These are phyloP conservation scores for Spisula solida DNA, from an alignment of 2,888 invertebrate genomes.

Conservation along the genomic window DNA sequence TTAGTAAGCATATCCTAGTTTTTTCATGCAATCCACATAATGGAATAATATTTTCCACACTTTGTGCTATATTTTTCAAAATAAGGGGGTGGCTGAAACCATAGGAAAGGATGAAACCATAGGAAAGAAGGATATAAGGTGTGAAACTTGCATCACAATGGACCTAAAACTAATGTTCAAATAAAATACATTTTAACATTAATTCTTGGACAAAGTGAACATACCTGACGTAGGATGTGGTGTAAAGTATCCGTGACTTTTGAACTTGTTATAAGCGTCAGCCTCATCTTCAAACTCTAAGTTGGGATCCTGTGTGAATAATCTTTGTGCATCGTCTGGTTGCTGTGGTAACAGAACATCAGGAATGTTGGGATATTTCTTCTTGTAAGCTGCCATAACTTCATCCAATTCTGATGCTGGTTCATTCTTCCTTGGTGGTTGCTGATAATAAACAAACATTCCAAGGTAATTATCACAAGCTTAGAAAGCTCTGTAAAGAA, in stretches of 20 bases:
- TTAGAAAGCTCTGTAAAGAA: no score
- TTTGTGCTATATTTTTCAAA: no score
- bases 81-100: no score
- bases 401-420: slow-evolving; percentile 64
- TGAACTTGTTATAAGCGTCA: slow-evolving; percentile 85
- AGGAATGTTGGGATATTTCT: slow-evolving; percentile 83
- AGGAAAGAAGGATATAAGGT: no score
- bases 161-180: no score
- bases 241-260: slow-evolving; percentile 85
- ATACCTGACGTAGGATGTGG: slow-evolving; percentile 81
- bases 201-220: not conserved
- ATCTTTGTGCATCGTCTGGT: slow-evolving; percentile 41
- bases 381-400: slow-evolving; percentile 75
- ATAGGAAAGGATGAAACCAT: no score
- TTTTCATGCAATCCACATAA: no score
- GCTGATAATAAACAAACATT: slow-evolving; percentile 27
- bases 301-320: slow-evolving; percentile 77
- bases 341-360: slow-evolving; percentile 61
- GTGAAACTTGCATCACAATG: no score
- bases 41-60: no score
- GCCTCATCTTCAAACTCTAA: slow-evolving; percentile 84
- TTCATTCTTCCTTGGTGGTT: slow-evolving; percentile 51
- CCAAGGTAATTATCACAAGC: no score
- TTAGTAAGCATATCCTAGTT: no score
- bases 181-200: no score